These are phyloP conservation scores for Micrasema minimum DNA, from an alignment of 1,140 invertebrate species.

Conservation along the genomic window DNA sequence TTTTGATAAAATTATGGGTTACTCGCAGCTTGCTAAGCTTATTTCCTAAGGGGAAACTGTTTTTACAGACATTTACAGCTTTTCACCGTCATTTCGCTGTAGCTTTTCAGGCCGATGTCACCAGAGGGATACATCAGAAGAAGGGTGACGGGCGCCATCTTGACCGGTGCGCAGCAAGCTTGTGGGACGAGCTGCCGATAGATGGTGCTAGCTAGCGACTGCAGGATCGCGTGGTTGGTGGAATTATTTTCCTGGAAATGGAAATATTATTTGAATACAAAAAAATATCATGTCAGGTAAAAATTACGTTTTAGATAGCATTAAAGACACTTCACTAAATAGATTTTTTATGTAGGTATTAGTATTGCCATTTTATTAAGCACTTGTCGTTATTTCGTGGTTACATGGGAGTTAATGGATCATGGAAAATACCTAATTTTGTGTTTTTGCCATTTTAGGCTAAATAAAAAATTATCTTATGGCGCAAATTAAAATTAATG, in stretches of 20 bases:
- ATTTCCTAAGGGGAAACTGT: too few species aligned
- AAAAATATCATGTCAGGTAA: not conserved
- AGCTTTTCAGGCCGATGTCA: constrained; percentile 21
- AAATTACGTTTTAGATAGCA: not conserved
- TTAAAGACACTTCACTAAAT: too few species aligned
- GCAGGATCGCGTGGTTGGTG: constrained; percentile 41
- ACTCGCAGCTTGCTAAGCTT: too few species aligned
- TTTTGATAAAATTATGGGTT: too few species aligned
- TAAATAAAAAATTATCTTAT: too few species aligned
- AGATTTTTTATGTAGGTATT: not conserved
- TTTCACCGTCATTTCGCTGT: constrained; percentile 5
- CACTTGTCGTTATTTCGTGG: too few species aligned
- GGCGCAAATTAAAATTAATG: too few species aligned
- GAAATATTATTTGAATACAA: not conserved
- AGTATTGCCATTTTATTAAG: too few species aligned
- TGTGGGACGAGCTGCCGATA: not conserved
- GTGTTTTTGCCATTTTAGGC: too few species aligned
- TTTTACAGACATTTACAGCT: constrained; percentile 33
- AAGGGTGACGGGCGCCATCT: constrained; percentile 10
- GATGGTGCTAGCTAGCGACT: constrained; percentile 11
- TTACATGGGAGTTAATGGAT: too few species aligned
- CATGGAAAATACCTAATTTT: too few species aligned
- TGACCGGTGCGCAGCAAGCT: constrained; percentile 39
- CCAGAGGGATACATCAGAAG: constrained; percentile 22
- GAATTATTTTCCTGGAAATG: constrained; percentile 32